Evolutionary conservation across 2,888 invertebrate genomes (phyloP), one percentile per base, ranked within the genome.

Genomic region (Apotomis turbidana): DNA sequence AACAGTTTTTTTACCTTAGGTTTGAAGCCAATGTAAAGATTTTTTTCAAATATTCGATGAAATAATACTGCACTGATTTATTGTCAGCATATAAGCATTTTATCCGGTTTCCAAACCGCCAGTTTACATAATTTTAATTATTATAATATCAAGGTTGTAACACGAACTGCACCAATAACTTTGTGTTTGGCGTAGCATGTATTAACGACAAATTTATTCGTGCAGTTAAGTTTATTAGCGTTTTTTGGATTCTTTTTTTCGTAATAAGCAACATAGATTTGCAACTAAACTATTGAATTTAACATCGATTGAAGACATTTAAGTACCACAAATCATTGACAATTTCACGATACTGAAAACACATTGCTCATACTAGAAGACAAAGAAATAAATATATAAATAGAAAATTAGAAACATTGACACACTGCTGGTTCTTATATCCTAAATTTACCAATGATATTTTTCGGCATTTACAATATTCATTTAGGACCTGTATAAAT

Each of bases 1-100:
- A 78, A 84, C 80, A 81, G 79, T 76, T 81, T 80, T 27, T 75
- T 77, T 73, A 68, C 79, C 78, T 78, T 81, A 79, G 80, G 79
- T 81, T 82, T 75, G 79, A 83, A 83, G 83, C 84, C 77, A 77
- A 66, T 61, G 59, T 52, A 71, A 15, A 57, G 46, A 15, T 63
- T 68, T 6, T 6, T 44, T 49, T 41, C 46, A 55, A 70, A 67
- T 63, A 64, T 67, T 70, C 52, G 68, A 60, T 59, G 41, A 54
- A 68, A 71, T 72, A 75, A 76, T 76, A 76, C 76, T 76, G 76
- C 66, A 63, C 59, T 52, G 67, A 58, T 66, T 75, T 74, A 76
- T 73, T 76, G 73, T 74, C 75, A 66, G 74, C 66, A 60, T 58
- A 59, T 58, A 61, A 15, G 55, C 52, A 61, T 74, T 68, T 49